Percentiles rank a stretch among this genome's conserved stretches.
phyloP scores from a whole-genome alignment of 2,113 vertebrate species.

The Anarrhichthys ocellatus region DNA sequence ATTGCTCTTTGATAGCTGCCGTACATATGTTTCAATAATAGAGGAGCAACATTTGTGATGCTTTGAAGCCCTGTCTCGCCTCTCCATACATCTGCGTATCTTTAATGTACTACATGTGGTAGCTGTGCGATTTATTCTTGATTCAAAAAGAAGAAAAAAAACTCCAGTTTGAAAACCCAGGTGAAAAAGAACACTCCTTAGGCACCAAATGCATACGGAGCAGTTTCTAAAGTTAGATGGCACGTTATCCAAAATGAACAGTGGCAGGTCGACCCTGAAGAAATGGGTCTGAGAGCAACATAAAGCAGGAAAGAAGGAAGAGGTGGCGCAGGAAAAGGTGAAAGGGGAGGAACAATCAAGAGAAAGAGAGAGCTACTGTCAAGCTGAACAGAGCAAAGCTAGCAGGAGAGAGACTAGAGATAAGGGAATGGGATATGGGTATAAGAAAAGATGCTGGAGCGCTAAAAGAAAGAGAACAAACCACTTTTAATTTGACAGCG shows the following conservation, averaged over 20 bases:
- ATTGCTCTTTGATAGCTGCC: background rate
- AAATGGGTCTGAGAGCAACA: slow-evolving; percentile 63
- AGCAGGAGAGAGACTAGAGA: background rate
- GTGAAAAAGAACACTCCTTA: slow-evolving; percentile 50
- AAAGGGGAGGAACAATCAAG: background rate
- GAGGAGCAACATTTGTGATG: slow-evolving; percentile 20
- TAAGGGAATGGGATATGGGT: background rate
- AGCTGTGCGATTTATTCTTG: slow-evolving; percentile 8
- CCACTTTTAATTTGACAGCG: slow-evolving; percentile 76
- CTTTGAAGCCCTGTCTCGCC: slow-evolving; percentile 37
- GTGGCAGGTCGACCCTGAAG: slow-evolving; percentile 54
- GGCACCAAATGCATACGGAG: slow-evolving; percentile 60
- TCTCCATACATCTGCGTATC: slow-evolving; percentile 13
- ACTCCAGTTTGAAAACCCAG: slow-evolving; percentile 28
- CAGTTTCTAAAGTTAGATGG: slow-evolving; percentile 68
- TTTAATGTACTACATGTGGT: slow-evolving; percentile 7
- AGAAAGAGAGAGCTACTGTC: background rate
- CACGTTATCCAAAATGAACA: slow-evolving; percentile 69
- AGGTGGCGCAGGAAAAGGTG: background rate
- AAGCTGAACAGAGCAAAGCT: slow-evolving; percentile 5
- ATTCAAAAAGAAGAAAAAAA: background rate
- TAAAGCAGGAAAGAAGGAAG: slow-evolving; percentile 46
- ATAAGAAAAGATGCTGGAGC: slow-evolving; percentile 40
- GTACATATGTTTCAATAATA: slow-evolving; percentile 38
- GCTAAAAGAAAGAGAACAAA: slow-evolving; percentile 60